Evolutionary conservation across 2,797 vertebrate species (phyloP).

Genomic region (Esox lucius): DNA sequence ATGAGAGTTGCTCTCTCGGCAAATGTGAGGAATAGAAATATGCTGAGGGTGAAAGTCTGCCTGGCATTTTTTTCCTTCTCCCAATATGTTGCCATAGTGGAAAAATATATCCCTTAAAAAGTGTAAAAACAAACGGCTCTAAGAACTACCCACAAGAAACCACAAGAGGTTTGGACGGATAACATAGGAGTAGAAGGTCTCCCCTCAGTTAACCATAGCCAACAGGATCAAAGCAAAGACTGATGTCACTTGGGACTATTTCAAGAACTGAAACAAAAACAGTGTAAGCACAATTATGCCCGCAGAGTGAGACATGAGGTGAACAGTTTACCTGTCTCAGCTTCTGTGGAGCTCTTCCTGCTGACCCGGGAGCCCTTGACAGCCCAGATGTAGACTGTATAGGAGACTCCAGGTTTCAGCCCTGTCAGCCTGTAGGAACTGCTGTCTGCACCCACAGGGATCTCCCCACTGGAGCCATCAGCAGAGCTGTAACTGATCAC

Average conservation of each 20-base stretch:
- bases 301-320: neutral
- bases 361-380: slow-evolving; percentile 74
- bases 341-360: slow-evolving; percentile 67
- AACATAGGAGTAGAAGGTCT: slow-evolving; percentile 10
- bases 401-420: slow-evolving; percentile 74
- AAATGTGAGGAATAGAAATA: slow-evolving; percentile 22
- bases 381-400: slow-evolving; percentile 77
- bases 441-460: slow-evolving; percentile 65
- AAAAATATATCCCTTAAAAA: neutral
- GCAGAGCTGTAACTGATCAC: slow-evolving; percentile 56
- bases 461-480: slow-evolving; percentile 66
- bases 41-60: neutral
- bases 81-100: neutral
- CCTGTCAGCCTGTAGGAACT: slow-evolving; percentile 64
- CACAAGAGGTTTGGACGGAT: neutral
- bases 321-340: slow-evolving; percentile 71
- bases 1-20: slow-evolving; percentile 39
- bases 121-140: neutral
- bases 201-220: neutral
- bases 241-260: slow-evolving; percentile 7
- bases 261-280: slow-evolving; percentile 10
- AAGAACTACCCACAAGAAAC: neutral
- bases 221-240: slow-evolving; percentile 19
- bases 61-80: neutral
- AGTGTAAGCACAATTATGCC: slow-evolving; percentile 1